These are phyloP conservation scores for Passer domesticus DNA, from an alignment of 2,113 vertebrate genomes.

Conservation along the genomic window DNA sequence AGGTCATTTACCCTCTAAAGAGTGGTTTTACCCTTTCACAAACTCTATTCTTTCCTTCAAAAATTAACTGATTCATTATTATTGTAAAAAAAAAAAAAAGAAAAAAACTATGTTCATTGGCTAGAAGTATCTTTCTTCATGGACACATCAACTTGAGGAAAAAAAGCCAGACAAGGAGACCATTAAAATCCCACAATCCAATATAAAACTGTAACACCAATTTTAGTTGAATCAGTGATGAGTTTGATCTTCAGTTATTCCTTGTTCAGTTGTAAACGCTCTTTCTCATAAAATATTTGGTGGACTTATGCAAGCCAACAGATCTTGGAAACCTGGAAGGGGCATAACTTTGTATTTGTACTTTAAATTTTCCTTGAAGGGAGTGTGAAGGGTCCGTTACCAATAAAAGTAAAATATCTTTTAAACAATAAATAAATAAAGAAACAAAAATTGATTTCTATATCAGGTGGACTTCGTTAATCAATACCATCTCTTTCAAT, in stretches of 20 bases:
- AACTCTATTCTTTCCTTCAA: neutral
- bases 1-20: neutral
- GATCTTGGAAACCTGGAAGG: neutral
- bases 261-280: neutral
- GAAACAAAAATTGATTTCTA: neutral
- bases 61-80: neutral
- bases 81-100: neutral
- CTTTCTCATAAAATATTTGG: neutral
- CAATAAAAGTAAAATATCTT: neutral
- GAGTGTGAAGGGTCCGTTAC: neutral
- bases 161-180: neutral
- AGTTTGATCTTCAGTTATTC: neutral
- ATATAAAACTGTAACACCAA: neutral
- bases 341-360: neutral
- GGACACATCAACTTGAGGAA: neutral
- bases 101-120: neutral
- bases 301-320: neutral
- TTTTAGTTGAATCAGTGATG: neutral
- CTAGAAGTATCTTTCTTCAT: neutral
- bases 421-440: neutral
- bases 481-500: neutral
- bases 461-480: neutral
- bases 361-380: neutral
- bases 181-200: neutral
- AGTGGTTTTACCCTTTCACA: neutral